Evolutionary conservation across 1,140 invertebrate genomes (phyloP).

Genomic region (Brachionus plicatilis): DNA sequence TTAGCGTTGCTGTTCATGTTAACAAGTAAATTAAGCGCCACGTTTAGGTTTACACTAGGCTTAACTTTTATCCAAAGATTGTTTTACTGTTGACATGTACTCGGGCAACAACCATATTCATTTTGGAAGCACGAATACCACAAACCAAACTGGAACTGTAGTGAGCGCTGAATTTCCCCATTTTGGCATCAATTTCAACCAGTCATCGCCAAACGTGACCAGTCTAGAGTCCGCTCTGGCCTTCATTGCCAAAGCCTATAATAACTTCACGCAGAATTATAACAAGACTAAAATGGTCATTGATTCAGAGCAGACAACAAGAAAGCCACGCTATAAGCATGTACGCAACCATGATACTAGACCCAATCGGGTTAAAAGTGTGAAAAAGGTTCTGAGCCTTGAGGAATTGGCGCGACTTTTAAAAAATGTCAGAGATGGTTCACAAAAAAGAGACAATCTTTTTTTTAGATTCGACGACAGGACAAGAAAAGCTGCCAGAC

Average conservation of each 20-base stretch:
- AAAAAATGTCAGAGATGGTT: background rate
- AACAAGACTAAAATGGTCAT: background rate
- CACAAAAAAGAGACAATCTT: background rate
- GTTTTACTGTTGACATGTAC: slow-evolving; percentile 23
- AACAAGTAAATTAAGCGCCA: background rate
- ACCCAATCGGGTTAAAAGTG: background rate
- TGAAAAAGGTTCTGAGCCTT: background rate
- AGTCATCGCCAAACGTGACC: background rate
- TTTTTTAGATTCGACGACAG: background rate
- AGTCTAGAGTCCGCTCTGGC: background rate
- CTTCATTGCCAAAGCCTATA: background rate
- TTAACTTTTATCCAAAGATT: background rate
- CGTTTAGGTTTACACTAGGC: background rate
- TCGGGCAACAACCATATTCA: background rate
- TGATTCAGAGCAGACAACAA: background rate
- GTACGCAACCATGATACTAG: background rate
- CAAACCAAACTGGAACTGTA: background rate
- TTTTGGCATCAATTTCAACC: background rate
- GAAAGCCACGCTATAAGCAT: background rate
- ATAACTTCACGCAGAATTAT: background rate
- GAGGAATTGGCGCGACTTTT: background rate
- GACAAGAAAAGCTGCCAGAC: background rate
- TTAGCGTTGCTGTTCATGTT: background rate
- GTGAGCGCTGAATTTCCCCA: background rate
- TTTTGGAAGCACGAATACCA: background rate